Percentiles rank a stretch among this genome's conserved stretches.
These are phyloP conservation scores for Chionodraco myersi DNA, from an alignment of 2,113 vertebrate genomes.

Conservation along the genomic window DNA sequence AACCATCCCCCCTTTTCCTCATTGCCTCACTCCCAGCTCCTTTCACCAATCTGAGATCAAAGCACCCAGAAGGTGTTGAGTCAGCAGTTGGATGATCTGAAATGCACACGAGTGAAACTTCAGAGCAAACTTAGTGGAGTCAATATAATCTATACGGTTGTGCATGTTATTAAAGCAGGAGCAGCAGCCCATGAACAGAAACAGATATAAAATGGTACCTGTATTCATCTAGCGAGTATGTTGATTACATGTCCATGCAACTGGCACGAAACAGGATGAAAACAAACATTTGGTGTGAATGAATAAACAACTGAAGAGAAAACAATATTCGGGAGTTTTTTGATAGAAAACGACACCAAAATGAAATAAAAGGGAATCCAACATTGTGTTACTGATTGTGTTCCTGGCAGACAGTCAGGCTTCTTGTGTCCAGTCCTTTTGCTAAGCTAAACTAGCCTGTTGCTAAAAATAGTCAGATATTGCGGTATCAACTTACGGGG, in stretches of 20 bases:
- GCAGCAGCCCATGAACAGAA: slow-evolving; percentile 1
- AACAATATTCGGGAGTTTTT: too few species aligned
- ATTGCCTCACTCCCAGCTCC: slow-evolving; percentile 31
- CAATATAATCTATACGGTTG: neutral
- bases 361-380: neutral
- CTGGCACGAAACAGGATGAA: too few species aligned
- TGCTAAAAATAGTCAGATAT: neutral
- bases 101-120: slow-evolving; percentile 47
- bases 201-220: too few species aligned
- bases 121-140: slow-evolving; percentile 16
- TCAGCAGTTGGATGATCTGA: slow-evolving; percentile 69
- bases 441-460: slow-evolving; percentile 14
- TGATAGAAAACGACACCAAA: too few species aligned
- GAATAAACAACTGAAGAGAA: too few species aligned
- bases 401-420: neutral
- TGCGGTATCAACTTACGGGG: neutral
- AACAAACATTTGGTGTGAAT: too few species aligned
- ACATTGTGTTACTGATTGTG: neutral
- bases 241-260: too few species aligned
- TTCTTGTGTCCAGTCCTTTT: neutral
- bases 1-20: neutral
- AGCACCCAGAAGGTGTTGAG: slow-evolving; percentile 66
- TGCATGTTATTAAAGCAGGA: slow-evolving; percentile 5
- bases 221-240: too few species aligned
- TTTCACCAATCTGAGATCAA: slow-evolving; percentile 72